phyloP scores from a whole-genome alignment of 2,888 invertebrate species.

The Caenorhabditis zanzibari region DNA sequence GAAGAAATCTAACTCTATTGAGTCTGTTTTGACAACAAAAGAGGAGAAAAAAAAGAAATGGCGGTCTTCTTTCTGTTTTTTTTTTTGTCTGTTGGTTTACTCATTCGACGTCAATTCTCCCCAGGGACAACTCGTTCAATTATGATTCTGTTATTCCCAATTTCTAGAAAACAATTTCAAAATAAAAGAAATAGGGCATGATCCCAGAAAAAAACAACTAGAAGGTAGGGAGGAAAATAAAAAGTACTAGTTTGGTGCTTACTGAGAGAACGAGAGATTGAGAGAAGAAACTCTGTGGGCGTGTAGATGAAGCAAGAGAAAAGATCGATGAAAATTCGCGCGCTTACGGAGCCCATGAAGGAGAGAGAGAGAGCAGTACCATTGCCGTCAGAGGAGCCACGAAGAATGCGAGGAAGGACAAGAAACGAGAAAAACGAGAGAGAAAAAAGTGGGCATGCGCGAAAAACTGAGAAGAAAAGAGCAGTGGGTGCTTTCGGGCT shows the following conservation, averaged over 20 bases:
- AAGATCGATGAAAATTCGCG: slow-evolving; percentile 66
- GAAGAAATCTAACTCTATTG: not conserved
- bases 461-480: slow-evolving; percentile 61
- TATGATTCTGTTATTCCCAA: slow-evolving; percentile 39
- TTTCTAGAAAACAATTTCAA: slow-evolving; percentile 20
- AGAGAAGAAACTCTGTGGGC: slow-evolving; percentile 20
- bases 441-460: slow-evolving; percentile 41
- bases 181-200: not conserved
- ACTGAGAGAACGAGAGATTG: not conserved
- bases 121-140: slow-evolving; percentile 38
- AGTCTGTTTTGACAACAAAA: slow-evolving; percentile 9
- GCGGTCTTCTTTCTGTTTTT: slow-evolving; percentile 11
- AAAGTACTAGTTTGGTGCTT: slow-evolving; percentile 59
- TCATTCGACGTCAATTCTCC: slow-evolving; percentile 5
- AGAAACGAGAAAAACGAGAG: slow-evolving; percentile 41
- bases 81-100: slow-evolving; percentile 30
- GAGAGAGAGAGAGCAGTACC: slow-evolving; percentile 51
- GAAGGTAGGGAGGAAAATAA: not conserved
- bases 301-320: slow-evolving; percentile 17
- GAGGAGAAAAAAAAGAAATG: slow-evolving; percentile 15
- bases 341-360: slow-evolving; percentile 42
- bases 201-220: not conserved
- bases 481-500: slow-evolving; percentile 46
- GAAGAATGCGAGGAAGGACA: slow-evolving; percentile 46
- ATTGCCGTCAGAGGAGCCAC: slow-evolving; percentile 48